Conservation (phyloP, 2,888 invertebrate genomes). For the Mesorhabditis belari region DNA sequence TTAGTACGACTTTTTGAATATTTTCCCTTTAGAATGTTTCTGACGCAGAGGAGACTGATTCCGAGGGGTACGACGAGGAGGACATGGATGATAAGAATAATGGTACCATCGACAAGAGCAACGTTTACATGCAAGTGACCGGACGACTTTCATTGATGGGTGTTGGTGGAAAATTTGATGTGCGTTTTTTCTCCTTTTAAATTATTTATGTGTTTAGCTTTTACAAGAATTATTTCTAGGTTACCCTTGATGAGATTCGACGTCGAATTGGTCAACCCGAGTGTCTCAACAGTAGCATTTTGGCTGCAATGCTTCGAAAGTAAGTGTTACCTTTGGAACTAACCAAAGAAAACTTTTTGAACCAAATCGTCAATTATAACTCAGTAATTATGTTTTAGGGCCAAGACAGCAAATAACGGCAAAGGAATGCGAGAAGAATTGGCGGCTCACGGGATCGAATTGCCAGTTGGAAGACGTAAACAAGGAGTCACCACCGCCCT, state of each 20-base stretch:
- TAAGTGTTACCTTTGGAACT: neutral
- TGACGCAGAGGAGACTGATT: neutral
- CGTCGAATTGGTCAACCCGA: neutral
- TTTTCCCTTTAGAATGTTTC: no score
- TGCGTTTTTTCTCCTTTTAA: no score
- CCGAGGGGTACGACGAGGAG: neutral
- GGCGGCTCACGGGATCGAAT: neutral
- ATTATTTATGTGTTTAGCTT: no score
- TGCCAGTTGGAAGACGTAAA: neutral
- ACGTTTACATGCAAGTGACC: neutral
- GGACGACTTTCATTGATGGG: neutral
- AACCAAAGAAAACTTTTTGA: neutral
- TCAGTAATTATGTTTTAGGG: neutral
- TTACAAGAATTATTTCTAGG: no score
- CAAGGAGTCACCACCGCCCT: neutral
- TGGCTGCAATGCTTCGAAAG: neutral
- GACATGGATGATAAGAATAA: neutral
- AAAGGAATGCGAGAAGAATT: neutral
- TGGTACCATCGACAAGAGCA: neutral
- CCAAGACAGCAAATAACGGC: neutral
- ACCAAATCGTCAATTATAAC: no score
- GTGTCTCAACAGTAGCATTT: neutral
- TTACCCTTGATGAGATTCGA: no score
- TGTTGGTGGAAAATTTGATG: neutral
- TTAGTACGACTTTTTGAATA: no score